phyloP scores from a whole-genome alignment of 2,113 vertebrate genomes.

The Brachyistius frenatus region DNA sequence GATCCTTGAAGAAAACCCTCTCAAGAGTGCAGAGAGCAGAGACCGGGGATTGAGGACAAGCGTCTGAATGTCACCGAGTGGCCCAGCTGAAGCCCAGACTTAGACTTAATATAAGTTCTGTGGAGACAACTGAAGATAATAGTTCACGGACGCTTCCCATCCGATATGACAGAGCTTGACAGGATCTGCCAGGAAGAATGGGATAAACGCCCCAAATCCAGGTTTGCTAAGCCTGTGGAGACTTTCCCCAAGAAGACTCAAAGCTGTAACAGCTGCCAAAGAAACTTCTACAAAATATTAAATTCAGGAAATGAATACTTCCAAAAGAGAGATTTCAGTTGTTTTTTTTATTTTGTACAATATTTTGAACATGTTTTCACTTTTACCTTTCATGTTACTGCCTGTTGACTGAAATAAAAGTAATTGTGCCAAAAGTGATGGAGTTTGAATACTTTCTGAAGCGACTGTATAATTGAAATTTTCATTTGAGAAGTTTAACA shows the following conservation, averaged over 20 bases:
- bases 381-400: no score
- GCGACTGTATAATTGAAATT: no score
- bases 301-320: background rate
- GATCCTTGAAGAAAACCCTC: background rate
- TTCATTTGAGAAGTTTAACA: no score
- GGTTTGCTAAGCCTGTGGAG: background rate
- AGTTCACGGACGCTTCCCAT: background rate
- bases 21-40: conserved; percentile 2
- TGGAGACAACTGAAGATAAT: background rate
- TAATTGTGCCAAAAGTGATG: no score
- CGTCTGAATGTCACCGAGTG: background rate
- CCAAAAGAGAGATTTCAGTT: no score
- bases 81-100: background rate
- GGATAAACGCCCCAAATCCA: background rate
- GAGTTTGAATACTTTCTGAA: no score
- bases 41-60: no score
- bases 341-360: no score
- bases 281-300: background rate
- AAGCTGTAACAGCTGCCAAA: background rate
- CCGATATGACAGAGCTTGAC: background rate
- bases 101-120: background rate
- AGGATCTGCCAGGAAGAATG: background rate
- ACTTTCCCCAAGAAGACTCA: background rate
- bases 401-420: no score
- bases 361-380: no score